Evolutionary conservation across 2,888 invertebrate genomes (phyloP).

Genomic region (Hirtodrosophila confusa): DNA sequence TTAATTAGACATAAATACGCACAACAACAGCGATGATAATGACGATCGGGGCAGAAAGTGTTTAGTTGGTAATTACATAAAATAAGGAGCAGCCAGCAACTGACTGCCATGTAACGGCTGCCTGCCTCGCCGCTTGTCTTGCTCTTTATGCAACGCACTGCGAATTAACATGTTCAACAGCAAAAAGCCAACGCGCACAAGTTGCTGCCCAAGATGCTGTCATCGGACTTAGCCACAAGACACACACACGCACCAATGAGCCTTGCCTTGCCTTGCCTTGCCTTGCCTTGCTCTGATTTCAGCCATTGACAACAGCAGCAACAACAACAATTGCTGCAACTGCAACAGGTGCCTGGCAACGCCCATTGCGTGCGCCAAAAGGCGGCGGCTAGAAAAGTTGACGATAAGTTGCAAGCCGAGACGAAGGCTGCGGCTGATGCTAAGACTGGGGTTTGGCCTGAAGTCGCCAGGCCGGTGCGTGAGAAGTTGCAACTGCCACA

Average conservation of each 20-base stretch:
- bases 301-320: constrained; percentile 51
- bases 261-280: constrained; percentile 8
- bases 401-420: constrained; percentile 60
- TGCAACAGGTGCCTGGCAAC: constrained; percentile 76
- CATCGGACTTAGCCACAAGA: constrained; percentile 65
- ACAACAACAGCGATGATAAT: constrained; percentile 40
- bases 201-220: constrained; percentile 71
- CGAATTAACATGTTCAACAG: constrained; percentile 77
- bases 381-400: constrained; percentile 61
- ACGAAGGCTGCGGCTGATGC: constrained; percentile 33
- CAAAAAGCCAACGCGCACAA: constrained; percentile 75
- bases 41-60: constrained; percentile 67
- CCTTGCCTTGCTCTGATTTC: constrained; percentile 78
- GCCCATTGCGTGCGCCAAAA: constrained; percentile 76
- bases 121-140: constrained; percentile 39
- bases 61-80: constrained; percentile 78
- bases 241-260: constrained; percentile 13
- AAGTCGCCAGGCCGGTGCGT: constrained; percentile 38
- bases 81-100: constrained; percentile 77
- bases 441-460: constrained; percentile 6
- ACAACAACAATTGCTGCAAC: constrained; percentile 40
- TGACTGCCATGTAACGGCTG: constrained; percentile 70
- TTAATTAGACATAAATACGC: constrained; percentile 80
- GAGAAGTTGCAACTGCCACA: constrained; percentile 44
- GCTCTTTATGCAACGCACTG: constrained; percentile 74